phyloP scores from a whole-genome alignment of 2,797 vertebrate genomes.

The Peromyscus melanophrys region DNA sequence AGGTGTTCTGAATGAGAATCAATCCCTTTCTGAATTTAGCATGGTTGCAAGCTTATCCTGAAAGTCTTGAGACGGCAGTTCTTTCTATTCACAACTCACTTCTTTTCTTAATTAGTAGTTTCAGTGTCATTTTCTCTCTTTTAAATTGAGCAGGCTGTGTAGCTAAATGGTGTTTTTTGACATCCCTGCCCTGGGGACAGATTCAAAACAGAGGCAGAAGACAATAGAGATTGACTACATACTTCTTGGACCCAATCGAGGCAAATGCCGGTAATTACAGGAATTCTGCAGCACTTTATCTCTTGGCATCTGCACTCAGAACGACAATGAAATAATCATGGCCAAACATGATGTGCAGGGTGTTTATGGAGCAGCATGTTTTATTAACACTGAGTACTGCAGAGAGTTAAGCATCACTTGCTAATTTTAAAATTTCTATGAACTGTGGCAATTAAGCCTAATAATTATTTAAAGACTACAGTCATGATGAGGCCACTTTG shows the following conservation, averaged over 20 bases:
- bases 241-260: slow-evolving; percentile 54
- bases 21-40: slow-evolving; percentile 47
- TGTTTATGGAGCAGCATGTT: slow-evolving; percentile 63
- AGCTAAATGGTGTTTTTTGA: slow-evolving; percentile 72
- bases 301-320: slow-evolving; percentile 79
- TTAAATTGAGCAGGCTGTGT: slow-evolving; percentile 66
- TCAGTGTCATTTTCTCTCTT: slow-evolving; percentile 63
- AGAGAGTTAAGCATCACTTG: slow-evolving; percentile 73
- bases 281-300: slow-evolving; percentile 73
- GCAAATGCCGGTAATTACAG: slow-evolving; percentile 76
- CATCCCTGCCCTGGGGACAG: slow-evolving; percentile 56
- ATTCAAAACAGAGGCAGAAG: slow-evolving; percentile 67
- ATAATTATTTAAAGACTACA: slow-evolving; percentile 82
- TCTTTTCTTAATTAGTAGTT: slow-evolving; percentile 80
- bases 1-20: slow-evolving; percentile 17
- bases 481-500: slow-evolving; percentile 56
- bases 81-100: slow-evolving; percentile 70
- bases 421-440: slow-evolving; percentile 78
- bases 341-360: slow-evolving; percentile 74
- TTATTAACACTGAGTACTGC: slow-evolving; percentile 76
- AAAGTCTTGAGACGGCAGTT: slow-evolving; percentile 67
- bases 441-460: slow-evolving; percentile 73
- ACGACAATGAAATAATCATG: slow-evolving; percentile 80
- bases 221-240: slow-evolving; percentile 73
- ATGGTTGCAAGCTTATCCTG: slow-evolving; percentile 55